Evolutionary conservation across 2,113 vertebrate genomes (phyloP).

Genomic region (Platichthys stellatus): DNA sequence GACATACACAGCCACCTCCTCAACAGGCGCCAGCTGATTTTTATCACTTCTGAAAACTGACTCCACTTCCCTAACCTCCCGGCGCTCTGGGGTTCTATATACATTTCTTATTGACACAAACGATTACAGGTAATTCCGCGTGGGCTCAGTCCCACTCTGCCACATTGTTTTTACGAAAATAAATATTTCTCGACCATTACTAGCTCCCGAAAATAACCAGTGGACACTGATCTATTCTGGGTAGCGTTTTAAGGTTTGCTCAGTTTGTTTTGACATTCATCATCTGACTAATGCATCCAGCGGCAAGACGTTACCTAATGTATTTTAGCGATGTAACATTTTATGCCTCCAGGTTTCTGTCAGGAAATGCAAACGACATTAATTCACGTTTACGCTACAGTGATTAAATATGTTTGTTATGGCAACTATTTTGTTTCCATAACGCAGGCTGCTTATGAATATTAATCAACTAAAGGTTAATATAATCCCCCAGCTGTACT

Average conservation of each 20-base stretch:
- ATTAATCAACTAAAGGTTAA: slow-evolving; percentile 87
- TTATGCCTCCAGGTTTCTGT: slow-evolving; percentile 18
- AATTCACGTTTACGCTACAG: background rate
- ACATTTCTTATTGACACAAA: slow-evolving; percentile 77
- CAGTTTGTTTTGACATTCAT: background rate
- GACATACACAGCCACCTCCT: slow-evolving; percentile 82
- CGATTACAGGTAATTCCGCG: slow-evolving; percentile 84
- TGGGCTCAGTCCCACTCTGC: slow-evolving; percentile 61
- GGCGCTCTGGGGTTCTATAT: slow-evolving; percentile 62
- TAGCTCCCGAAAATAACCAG: background rate
- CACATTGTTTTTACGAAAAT: background rate
- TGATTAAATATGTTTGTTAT: slow-evolving; percentile 80
- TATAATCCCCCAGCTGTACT: slow-evolving; percentile 83
- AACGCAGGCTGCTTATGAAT: slow-evolving; percentile 87
- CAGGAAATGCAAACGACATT: background rate
- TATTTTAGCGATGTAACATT: slow-evolving; percentile 1
- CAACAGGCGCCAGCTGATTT: slow-evolving; percentile 85
- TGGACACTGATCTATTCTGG: background rate
- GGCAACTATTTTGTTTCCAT: slow-evolving; percentile 42
- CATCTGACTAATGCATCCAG: background rate
- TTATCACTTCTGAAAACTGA: slow-evolving; percentile 86
- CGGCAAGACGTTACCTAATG: background rate
- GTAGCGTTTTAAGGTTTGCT: no score
- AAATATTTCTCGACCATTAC: background rate
- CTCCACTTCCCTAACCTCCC: slow-evolving; percentile 86